Evolutionary conservation across 2,888 invertebrate species (phyloP).

Genomic region (Steinernema scapterisci): DNA sequence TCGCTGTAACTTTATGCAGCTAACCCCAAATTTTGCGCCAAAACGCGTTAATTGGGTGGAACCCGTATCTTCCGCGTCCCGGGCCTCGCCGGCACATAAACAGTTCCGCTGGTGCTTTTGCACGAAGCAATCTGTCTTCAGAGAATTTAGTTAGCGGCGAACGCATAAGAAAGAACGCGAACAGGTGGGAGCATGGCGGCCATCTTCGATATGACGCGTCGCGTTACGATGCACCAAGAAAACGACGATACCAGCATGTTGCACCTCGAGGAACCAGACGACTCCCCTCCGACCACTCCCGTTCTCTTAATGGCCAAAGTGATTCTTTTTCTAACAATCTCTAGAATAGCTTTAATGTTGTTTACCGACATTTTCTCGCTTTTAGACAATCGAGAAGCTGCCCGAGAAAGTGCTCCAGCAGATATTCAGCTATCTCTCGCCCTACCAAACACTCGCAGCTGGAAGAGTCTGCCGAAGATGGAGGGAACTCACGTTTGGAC

Average conservation of each 20-base stretch:
- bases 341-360: conserved; percentile 11
- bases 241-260: conserved; percentile 36
- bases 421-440: conserved; percentile 90
- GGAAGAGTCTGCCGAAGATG: conserved; percentile 94
- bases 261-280: conserved; percentile 38
- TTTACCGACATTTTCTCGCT: conserved; percentile 33
- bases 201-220: conserved; percentile 63
- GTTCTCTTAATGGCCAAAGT: conserved; percentile 23
- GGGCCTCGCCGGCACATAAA: neutral
- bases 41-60: too few species aligned
- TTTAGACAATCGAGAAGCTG: conserved; percentile 73
- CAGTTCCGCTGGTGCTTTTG: neutral
- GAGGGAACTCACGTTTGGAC: conserved; percentile 90
- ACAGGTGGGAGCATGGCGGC: conserved; percentile 48
- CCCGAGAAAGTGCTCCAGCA: conserved; percentile 94
- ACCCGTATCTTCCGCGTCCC: too few species aligned
- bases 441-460: conserved; percentile 75
- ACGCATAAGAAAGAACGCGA: conserved; percentile 1
- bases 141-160: neutral
- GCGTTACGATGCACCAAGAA: conserved; percentile 61
- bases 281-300: conserved; percentile 22
- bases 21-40: too few species aligned
- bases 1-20: neutral
- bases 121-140: conserved; percentile 10
- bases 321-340: neutral